phyloP scores from a whole-genome alignment of 2,888 invertebrate species.

The Aleiodes testaceus region DNA sequence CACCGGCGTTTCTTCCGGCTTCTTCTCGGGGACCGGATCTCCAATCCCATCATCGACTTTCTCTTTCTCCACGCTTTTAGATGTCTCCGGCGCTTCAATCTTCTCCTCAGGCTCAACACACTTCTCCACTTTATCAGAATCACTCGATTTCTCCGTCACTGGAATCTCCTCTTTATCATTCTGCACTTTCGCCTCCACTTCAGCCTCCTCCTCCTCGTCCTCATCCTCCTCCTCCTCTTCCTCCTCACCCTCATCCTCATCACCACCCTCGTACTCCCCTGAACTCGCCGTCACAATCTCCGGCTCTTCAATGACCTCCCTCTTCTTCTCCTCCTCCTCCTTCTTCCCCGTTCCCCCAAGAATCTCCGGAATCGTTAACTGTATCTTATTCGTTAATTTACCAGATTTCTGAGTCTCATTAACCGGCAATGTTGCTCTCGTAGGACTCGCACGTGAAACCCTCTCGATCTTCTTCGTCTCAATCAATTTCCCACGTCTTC shows the following conservation, averaged over 20 bases:
- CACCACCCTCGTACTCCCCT: conserved; percentile 70
- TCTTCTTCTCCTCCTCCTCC: conserved; percentile 45
- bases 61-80: conserved; percentile 71
- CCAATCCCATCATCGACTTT: conserved; percentile 58
- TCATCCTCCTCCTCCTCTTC: conserved; percentile 55
- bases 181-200: conserved; percentile 61
- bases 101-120: conserved; percentile 62
- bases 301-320: conserved; percentile 55
- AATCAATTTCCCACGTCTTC: conserved; percentile 16
- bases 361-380: conserved; percentile 62
- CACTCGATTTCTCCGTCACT: conserved; percentile 60
- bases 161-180: conserved; percentile 47
- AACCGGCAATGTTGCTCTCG: conserved; percentile 43
- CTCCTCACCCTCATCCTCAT: conserved; percentile 71
- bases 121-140: conserved; percentile 51
- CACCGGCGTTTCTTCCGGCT: conserved; percentile 31
- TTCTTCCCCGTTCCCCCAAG: conserved; percentile 47
- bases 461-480: conserved; percentile 34
- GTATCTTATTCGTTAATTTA: conserved; percentile 47
- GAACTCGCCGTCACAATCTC: conserved; percentile 67
- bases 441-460: background rate
- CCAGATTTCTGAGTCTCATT: conserved; percentile 36
- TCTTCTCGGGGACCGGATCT: conserved; percentile 49
- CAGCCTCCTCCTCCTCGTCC: background rate
- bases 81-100: conserved; percentile 62